phyloP scores from a whole-genome alignment of 2,113 vertebrate genomes.

The Numida meleagris region DNA sequence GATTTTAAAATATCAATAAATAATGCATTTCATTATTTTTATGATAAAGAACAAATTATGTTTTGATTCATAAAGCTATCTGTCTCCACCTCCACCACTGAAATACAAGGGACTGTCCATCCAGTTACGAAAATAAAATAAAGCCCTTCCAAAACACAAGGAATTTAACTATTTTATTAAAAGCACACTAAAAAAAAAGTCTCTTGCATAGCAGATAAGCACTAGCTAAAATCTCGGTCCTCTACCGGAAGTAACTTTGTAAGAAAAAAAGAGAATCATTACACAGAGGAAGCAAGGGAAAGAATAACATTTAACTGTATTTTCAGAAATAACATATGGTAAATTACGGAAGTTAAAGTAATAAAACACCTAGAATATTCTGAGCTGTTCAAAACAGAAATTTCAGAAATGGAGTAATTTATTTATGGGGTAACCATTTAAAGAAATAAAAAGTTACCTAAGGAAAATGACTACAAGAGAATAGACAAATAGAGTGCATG shows the following conservation, averaged over 20 bases:
- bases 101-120: not conserved
- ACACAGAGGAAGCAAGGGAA: not conserved
- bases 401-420: not conserved
- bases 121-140: not conserved
- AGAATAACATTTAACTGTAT: not conserved
- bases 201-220: not conserved
- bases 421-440: not conserved
- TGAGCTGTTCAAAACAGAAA: not conserved
- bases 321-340: not conserved
- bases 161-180: not conserved
- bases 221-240: not conserved
- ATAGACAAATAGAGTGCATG: not conserved
- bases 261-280: not conserved
- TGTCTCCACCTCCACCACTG: not conserved
- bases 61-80: not conserved
- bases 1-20: not conserved
- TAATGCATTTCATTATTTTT: not conserved
- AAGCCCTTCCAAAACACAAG: not conserved
- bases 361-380: not conserved
- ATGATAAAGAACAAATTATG: not conserved
- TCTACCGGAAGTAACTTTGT: not conserved
- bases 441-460: not conserved
- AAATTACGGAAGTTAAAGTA: not conserved
- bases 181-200: not conserved
- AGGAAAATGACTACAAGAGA: not conserved